Evolutionary conservation across 2,888 invertebrate genomes (phyloP), one percentile per base, ranked within the genome.

Genomic region (Endotricha flammealis): DNA sequence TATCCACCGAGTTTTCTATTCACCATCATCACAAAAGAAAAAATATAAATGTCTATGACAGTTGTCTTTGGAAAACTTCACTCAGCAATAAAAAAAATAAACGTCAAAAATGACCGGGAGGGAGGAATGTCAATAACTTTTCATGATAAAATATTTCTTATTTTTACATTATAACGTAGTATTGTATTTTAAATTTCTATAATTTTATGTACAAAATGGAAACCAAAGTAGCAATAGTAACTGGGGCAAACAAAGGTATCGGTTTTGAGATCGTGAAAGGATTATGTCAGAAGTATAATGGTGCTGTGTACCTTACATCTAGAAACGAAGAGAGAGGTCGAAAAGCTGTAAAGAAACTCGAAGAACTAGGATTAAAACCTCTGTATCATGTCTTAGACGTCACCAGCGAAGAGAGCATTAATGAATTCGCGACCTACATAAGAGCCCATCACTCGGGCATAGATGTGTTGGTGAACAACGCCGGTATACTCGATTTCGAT

Each of bases 381-480:
- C 55, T 86, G 41, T 94, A 91, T 64, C 91, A 93, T 65, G 87
- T 90, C 47, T 76, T 95, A 46, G 94, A 95, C 61, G 88, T 94
- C 42, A 90, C 88, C 31, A 87, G 90, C 55, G 81, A 88, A 52
- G 72, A 79, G 4, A 93, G 92, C 60, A 79, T 93, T 40, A 71
- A 86, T 45, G 76, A 68, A 12, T 90, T 94, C 46, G 85, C 85
- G 24, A 76, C 88, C 41, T 87, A 88, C 60, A 74, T 94, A 40
- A 74, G 89, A 50, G 73, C 80, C 38, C 88, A 88, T 39, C 88
- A 93, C 66, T 89, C 89, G 16, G 92, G 93, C 12, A 79, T 95
- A 39, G 93, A 94, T 73, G 75, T 94, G 43, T 81, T 94, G 32
- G 89, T 94, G 44, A 94, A 94, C 71, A 94, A 94, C 78, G 94